Evolutionary conservation across 1,140 invertebrate genomes (phyloP).

Genomic region (Latrodectus geometricus): DNA sequence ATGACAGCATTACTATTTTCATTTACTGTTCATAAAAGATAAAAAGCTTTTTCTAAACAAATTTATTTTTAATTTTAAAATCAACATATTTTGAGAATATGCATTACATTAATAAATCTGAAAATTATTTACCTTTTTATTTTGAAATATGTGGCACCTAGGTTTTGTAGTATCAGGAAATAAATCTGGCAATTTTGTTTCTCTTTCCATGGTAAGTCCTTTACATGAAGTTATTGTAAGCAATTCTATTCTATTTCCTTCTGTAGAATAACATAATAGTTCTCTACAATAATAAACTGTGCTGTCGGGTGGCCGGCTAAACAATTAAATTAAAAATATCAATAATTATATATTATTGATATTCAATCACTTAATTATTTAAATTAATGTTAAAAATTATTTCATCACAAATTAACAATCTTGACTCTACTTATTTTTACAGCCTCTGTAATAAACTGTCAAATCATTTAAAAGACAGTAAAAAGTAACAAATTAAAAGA

Average conservation of each 20-base stretch:
- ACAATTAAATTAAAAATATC: not conserved
- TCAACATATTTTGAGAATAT: too few relatives aligned
- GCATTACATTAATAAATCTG: too few relatives aligned
- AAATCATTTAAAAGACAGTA: too few relatives aligned
- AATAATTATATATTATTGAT: not conserved
- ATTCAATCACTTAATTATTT: not conserved
- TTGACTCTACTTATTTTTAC: too few relatives aligned
- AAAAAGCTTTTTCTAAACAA: too few relatives aligned
- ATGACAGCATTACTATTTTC: too few relatives aligned
- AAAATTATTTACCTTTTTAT: constrained; percentile 76
- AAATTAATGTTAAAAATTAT: not conserved
- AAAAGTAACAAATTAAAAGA: too few relatives aligned
- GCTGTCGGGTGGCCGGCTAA: constrained; percentile 43
- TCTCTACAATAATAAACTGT: constrained; percentile 90
- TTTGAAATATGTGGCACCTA: constrained; percentile 79
- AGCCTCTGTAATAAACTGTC: too few relatives aligned
- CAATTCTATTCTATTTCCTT: constrained; percentile 85
- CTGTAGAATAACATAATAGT: constrained; percentile 83
- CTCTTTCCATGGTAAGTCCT: constrained; percentile 79
- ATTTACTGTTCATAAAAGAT: too few relatives aligned
- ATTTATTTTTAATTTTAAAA: too few relatives aligned
- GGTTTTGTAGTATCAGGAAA: constrained; percentile 79
- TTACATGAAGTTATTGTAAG: constrained; percentile 88
- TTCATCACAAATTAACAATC: not conserved
- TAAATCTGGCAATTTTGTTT: constrained; percentile 79